Percentiles rank a stretch among this genome's conserved stretches.
Evolutionary conservation across 2,888 invertebrate genomes (phyloP).

Genomic region (Thecocarcelia acutangulata): DNA sequence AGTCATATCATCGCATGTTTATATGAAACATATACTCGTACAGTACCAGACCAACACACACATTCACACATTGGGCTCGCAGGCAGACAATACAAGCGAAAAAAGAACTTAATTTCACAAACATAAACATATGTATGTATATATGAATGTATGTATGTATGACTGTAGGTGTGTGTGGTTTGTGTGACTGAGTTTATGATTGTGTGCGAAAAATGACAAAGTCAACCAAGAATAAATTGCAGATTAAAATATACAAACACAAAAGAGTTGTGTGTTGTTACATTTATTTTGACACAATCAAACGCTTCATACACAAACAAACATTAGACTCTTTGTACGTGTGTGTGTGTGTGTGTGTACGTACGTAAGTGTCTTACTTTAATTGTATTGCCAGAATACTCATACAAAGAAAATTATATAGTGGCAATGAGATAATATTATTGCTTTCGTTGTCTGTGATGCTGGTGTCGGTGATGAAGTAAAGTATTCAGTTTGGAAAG

Average conservation of each 20-base stretch:
- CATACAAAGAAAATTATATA: constrained; percentile 26
- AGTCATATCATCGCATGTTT: constrained; percentile 70
- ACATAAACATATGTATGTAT: background rate
- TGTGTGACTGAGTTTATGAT: constrained; percentile 16
- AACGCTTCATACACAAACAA: background rate
- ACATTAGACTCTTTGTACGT: background rate
- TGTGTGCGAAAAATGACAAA: constrained; percentile 62
- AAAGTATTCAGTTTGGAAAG: constrained; percentile 30
- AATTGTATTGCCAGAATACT: constrained; percentile 38
- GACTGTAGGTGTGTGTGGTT: background rate
- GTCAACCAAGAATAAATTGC: constrained; percentile 66
- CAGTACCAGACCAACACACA: background rate
- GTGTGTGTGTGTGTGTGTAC: background rate
- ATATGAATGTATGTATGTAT: no score
- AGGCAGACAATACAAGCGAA: constrained; percentile 62
- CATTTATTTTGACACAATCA: constrained; percentile 20
- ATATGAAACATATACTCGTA: constrained; percentile 52
- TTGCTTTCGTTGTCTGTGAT: constrained; percentile 32
- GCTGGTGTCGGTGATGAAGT: constrained; percentile 27
- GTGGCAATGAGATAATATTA: constrained; percentile 63
- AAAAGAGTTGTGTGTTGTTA: constrained; percentile 58
- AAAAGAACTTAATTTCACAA: constrained; percentile 51
- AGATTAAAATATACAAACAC: constrained; percentile 60
- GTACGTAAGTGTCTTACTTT: constrained; percentile 1
- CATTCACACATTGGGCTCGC: constrained; percentile 1